These are phyloP conservation scores for Paguma larvata DNA, from an alignment of 2,797 vertebrate species.

Conservation along the genomic window DNA sequence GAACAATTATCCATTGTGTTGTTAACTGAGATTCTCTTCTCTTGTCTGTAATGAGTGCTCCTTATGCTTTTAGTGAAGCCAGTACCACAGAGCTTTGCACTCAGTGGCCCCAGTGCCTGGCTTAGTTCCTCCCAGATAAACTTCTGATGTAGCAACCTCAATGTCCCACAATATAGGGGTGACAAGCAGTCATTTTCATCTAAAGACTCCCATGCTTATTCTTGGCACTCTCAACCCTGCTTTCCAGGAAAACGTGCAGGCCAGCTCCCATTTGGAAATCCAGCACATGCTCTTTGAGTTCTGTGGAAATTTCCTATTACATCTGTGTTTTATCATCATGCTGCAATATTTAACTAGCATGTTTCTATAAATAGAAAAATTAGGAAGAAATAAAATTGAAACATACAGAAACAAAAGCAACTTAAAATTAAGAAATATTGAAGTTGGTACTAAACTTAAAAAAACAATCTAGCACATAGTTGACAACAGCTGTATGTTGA, in stretches of 20 bases:
- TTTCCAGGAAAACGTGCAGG: background rate
- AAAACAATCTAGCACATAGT: background rate
- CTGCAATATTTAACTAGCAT: constrained; percentile 38
- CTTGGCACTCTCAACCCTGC: background rate
- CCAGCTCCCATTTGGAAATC: background rate
- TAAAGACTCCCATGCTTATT: background rate
- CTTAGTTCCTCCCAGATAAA: background rate
- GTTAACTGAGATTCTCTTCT: background rate
- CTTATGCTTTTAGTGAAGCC: background rate
- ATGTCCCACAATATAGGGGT: background rate
- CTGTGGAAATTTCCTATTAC: background rate
- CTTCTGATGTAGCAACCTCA: background rate
- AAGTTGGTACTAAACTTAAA: constrained; percentile 18
- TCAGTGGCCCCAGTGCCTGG: too few species aligned
- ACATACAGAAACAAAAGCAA: constrained; percentile 53
- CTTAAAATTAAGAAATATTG: constrained; percentile 36
- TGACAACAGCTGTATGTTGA: background rate
- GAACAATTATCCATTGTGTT: background rate
- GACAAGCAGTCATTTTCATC: background rate
- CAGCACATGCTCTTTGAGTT: background rate
- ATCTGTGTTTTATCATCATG: constrained; percentile 56
- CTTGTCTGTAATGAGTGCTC: background rate
- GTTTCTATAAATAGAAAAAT: constrained; percentile 58
- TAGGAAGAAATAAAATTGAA: constrained; percentile 26
- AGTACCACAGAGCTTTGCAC: background rate